A percentile compares a stretch with the other conserved stretches of the same genome.
Conservation (phyloP, 2,797 vertebrate genomes). For the Gouania willdenowi region DNA sequence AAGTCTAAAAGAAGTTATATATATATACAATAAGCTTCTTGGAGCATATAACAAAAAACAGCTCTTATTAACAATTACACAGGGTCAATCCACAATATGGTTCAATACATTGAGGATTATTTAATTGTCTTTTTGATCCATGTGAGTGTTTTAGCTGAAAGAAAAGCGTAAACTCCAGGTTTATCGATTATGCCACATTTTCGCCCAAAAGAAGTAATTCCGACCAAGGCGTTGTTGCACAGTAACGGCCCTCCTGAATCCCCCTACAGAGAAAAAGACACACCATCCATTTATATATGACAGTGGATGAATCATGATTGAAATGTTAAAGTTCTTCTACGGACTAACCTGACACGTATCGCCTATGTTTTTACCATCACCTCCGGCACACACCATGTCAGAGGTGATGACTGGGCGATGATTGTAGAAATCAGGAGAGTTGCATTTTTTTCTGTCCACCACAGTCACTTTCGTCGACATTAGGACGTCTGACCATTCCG, state of each 20-base stretch:
- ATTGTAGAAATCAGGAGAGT: conserved; percentile 48
- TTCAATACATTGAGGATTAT: conserved; percentile 1
- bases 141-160: conserved; percentile 24
- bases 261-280: conserved; percentile 52
- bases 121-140: conserved; percentile 47
- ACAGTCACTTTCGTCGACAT: conserved; percentile 58
- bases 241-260: conserved; percentile 70
- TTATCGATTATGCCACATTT: neutral
- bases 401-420: conserved; percentile 26
- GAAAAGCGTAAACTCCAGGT: conserved; percentile 53
- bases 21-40: too few species aligned
- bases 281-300: too few species aligned
- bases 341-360: conserved; percentile 49
- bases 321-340: neutral
- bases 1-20: too few species aligned
- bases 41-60: too few species aligned
- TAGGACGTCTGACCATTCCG: conserved; percentile 42
- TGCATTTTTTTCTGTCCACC: conserved; percentile 50
- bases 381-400: conserved; percentile 65
- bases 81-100: too few species aligned
- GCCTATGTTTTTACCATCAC: rapidly evolving
- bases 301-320: too few species aligned
- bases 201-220: conserved; percentile 47
- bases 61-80: too few species aligned
- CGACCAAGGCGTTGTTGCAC: conserved; percentile 27